Base-by-base conservation (phyloP, 2,797 vertebrate species). In the Notamacropus eugenii region DNA sequence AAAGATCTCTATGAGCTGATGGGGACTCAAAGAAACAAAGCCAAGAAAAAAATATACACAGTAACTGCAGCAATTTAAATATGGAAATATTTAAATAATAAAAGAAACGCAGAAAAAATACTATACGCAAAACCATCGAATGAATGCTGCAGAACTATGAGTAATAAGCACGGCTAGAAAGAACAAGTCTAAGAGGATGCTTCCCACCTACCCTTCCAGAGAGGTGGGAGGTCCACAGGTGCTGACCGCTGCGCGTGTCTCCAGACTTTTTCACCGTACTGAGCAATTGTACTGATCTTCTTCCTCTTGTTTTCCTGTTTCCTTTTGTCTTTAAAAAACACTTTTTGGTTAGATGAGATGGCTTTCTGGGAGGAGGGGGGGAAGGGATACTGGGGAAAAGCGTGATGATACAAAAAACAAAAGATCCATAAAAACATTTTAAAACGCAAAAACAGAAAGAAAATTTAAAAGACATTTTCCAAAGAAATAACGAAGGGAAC, bases 221-320 rank as follows among this genome's bases (percentile, higher is more conserved):
- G n/a, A 82, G n/a, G 2, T 9, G 67, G 8, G 67, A 46, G 67
- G 19, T 24, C 67, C 67, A 0, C 67, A 9, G 6, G 5, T 24
- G n/a, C 1, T 3, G 67, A 1, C 67, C 8, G 0, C 0, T 3
- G 6, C n/a, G 3, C 1, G 0, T 8, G n/a, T 24, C 3, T 10
- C 46, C 67, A 24, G 67, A 24, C 19, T 22, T 82, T 24, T 40
- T 24, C 67, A 82, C 16, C 0, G 67, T 24, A 10, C 10, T 24
- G n/a, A 40, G 8, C 16, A 9, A n/a, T 10, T 82, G n/a, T 22
- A 0, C 67, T 24, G 67, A 10, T 46, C 22, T 24, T 82, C 9
- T 82, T 46, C 67, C 67, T 82, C 67, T 40, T 24, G n/a, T 46
- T 82, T 40, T 82, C 67, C 46, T 82, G 24, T 40, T 82, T 40